Base-by-base conservation (phyloP, 2,113 vertebrate species). In the Platycercus adscitus region DNA sequence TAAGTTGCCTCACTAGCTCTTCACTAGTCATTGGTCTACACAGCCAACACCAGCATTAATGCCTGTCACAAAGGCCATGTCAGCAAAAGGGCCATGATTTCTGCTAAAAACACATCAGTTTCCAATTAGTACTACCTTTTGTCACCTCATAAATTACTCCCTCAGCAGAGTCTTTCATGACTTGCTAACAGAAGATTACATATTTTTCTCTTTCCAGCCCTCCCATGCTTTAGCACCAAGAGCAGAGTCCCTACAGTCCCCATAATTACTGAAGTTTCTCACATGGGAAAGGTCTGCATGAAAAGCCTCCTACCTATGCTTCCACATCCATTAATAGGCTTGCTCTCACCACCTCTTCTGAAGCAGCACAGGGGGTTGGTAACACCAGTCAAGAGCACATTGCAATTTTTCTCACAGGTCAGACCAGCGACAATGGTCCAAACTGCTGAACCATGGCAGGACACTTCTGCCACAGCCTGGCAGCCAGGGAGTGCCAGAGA, bases 261-360 rank as follows among this genome's bases (percentile, higher is more conserved):
- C 23, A 1, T 3, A 69, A 13, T 17, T 44, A 26, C 31, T 46
- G 23, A 33, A 63, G 43, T 31, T 79, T 50, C 35, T 72, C 26
- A 47, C 33, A 49, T 6, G 20, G 28, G 17, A 72, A 84, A 89
- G 6, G 3, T 28, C 46, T 77, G 13, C 6, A 10, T 44, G 64
- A 70, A 52, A 43, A 7, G 3, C 31, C 8, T 78, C 13, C 31
- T 26, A 50, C 33, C 60, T 44, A 39, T 2, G 0, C 18, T 7
- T 29, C 25, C 44, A 60, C 0, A 0, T 41, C 37, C 37, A 43
- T 18, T 47, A 3, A 33, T 8, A 13, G 5, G 35, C 15, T 63
- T 58, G 39, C 24, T 86, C 33, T 50, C 10, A 0, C 9, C 28
- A 19, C 5, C 50, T 73, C 72, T 43, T 71, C 60, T 14, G 35